A percentile compares a stretch with the other conserved stretches of the same genome.
These are phyloP conservation scores for Drosophila pruinosa DNA, from an alignment of 1,140 invertebrate species.

Conservation along the genomic window DNA sequence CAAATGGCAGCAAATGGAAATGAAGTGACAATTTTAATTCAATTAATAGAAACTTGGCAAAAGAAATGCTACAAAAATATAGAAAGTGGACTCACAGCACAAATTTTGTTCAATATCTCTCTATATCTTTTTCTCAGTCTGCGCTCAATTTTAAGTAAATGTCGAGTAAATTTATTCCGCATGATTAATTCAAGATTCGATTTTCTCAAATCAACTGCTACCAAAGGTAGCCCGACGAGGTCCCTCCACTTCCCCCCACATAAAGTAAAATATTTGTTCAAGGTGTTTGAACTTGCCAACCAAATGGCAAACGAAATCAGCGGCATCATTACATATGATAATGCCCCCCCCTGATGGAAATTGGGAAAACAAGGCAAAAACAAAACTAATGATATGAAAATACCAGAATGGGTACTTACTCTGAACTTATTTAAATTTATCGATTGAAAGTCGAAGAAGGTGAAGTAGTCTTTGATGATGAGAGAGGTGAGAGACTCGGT, in stretches of 20 bases:
- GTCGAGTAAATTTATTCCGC: constrained; percentile 59
- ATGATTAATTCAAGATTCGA: constrained; percentile 66
- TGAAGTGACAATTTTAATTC: constrained; percentile 46
- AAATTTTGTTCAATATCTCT: neutral
- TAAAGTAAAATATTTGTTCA: constrained; percentile 55
- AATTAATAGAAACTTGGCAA: constrained; percentile 40
- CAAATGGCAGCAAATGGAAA: constrained; percentile 16
- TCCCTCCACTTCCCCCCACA: neutral
- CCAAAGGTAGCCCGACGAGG: neutral
- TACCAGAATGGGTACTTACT: neutral
- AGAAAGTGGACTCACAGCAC: neutral
- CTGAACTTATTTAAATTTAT: constrained; percentile 5
- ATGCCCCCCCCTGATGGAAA: constrained; percentile 11
- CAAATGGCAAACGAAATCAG: constrained; percentile 40
- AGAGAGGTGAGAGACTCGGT: neutral
- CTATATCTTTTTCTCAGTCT: neutral
- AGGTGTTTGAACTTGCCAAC: constrained; percentile 43
- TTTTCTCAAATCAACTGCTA: constrained; percentile 31
- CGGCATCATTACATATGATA: constrained; percentile 61
- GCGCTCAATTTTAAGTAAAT: constrained; percentile 11
- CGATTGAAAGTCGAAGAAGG: constrained; percentile 4
- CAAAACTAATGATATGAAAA: constrained; percentile 48
- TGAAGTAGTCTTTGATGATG: neutral
- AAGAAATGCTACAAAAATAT: neutral
- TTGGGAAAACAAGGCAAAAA: neutral